Base-by-base conservation (phyloP, 1,140 invertebrate genomes). In the Eueides isabella region DNA sequence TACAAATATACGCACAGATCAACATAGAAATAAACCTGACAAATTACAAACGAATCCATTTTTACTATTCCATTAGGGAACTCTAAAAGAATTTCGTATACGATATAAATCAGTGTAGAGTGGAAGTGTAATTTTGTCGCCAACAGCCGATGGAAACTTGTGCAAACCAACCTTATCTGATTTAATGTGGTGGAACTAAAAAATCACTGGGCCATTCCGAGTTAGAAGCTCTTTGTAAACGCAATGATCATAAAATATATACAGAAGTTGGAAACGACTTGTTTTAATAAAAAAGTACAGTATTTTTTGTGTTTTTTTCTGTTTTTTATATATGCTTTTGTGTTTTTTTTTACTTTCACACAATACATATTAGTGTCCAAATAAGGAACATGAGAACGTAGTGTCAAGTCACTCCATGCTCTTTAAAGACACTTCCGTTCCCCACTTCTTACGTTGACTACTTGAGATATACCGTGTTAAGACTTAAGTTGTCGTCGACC, bases 121-220 rank as follows among this genome's bases (percentile, higher is more conserved):
- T 55, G 1, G 19, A 55, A 55, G 41, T 44, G 72, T 73, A 73
- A 73, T 68, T 73, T 73, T n/a, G 66, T 62, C 31, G 68, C 62
- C 61, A 71, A 71, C 61, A 68, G 41, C 72, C 72, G 55, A 73
- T 67, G 64, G 72, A 72, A 72, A 73, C n/a, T 73, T 68, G 71
- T n/a, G 33, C 67, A 69, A 69, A 69, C 67, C 12, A 28, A 33
- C 29, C 55, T 73, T 68, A 73, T 73, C 65, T 44, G 66, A 73
- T 68, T 67, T 35, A 73, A 67, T 73, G 66, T n/a, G 26, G 31
- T 73, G 72, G 66, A 68, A 73, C 71, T 30, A 62, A 67, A 68
- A 73, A 73, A 71, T 26, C 26, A 55, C 48, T 55, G 23, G 48
- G 48, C 48, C 48, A 55, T 55, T 55, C 1, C 48, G 48, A 55